Evolutionary conservation across 2,888 invertebrate species (phyloP).

Genomic region (Noctua pronuba): DNA sequence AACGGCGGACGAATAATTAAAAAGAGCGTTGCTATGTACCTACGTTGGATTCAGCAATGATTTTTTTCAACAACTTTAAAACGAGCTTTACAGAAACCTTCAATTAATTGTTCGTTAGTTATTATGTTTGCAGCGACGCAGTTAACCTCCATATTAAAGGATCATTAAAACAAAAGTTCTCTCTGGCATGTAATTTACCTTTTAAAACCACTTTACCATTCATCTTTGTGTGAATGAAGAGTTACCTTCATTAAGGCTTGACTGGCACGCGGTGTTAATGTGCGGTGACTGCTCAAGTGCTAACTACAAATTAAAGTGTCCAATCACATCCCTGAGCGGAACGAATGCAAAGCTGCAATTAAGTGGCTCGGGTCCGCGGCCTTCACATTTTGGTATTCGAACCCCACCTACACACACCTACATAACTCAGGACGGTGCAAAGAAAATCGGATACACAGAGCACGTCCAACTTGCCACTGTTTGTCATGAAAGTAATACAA

Average conservation of each 20-base stretch:
- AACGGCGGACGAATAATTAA: slow-evolving; percentile 55
- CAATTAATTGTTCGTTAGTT: background rate
- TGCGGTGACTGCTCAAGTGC: slow-evolving; percentile 38
- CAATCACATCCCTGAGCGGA: slow-evolving; percentile 54
- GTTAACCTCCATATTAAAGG: background rate
- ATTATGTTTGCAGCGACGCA: background rate
- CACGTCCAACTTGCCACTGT: slow-evolving; percentile 55
- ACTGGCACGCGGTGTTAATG: slow-evolving; percentile 23
- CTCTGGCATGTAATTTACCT: slow-evolving; percentile 14
- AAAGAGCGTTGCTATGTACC: slow-evolving; percentile 38
- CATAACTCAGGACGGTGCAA: slow-evolving; percentile 25
- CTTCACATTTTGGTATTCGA: slow-evolving; percentile 48
- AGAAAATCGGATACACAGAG: slow-evolving; percentile 54
- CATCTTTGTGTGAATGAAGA: slow-evolving; percentile 16
- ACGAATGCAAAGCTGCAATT: slow-evolving; percentile 61
- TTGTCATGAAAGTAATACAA: slow-evolving; percentile 52
- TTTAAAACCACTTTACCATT: slow-evolving; percentile 10
- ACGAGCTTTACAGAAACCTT: slow-evolving; percentile 19
- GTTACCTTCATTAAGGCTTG: slow-evolving; percentile 1
- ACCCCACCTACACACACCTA: slow-evolving; percentile 34
- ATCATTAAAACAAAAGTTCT: slow-evolving; percentile 11
- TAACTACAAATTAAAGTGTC: slow-evolving; percentile 68
- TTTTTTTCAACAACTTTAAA: slow-evolving; percentile 22
- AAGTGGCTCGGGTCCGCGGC: slow-evolving; percentile 64
- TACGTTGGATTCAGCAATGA: background rate